Conservation (phyloP, 2,113 vertebrate species). For the Datnioides undecimradiatus region DNA sequence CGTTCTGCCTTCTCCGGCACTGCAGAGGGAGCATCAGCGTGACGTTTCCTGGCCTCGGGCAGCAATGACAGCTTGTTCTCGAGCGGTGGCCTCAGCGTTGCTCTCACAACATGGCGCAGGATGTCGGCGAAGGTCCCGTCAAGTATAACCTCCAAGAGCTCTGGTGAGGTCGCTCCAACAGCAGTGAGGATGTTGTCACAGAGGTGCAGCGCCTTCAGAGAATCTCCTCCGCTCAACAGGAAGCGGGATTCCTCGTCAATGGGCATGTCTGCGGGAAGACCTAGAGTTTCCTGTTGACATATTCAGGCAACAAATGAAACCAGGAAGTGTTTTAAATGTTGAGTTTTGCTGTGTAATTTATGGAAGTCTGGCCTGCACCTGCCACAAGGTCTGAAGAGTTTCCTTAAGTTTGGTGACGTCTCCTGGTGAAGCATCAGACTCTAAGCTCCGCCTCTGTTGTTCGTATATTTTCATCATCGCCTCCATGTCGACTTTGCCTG, state of each 20-base stretch:
- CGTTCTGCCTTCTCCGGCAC: conserved; percentile 49
- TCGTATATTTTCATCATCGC: conserved; percentile 87
- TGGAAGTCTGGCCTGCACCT: conserved; percentile 83
- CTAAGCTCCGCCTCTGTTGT: conserved; percentile 73
- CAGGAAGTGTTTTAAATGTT: background rate
- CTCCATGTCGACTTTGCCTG: conserved; percentile 91
- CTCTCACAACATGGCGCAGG: conserved; percentile 79
- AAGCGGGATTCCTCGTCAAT: conserved; percentile 87
- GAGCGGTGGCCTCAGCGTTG: conserved; percentile 8
- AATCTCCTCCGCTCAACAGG: conserved; percentile 92
- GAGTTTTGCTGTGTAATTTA: background rate
- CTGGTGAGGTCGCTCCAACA: conserved; percentile 81
- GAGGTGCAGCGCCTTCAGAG: conserved; percentile 89
- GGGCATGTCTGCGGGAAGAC: conserved; percentile 76
- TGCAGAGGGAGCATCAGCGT: background rate
- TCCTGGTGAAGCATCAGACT: conserved; percentile 59
- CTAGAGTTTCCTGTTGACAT: conserved; percentile 84
- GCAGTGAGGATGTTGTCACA: conserved; percentile 85
- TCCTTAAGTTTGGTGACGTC: conserved; percentile 84
- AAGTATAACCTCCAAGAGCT: conserved; percentile 91
- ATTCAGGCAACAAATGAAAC: background rate
- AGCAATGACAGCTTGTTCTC: conserved; percentile 26
- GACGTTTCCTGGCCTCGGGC: conserved; percentile 44
- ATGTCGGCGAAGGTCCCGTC: conserved; percentile 86
- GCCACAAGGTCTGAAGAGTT: conserved; percentile 89